phyloP scores from a whole-genome alignment of 2,888 invertebrate species.

The Amphipoea oculea region DNA sequence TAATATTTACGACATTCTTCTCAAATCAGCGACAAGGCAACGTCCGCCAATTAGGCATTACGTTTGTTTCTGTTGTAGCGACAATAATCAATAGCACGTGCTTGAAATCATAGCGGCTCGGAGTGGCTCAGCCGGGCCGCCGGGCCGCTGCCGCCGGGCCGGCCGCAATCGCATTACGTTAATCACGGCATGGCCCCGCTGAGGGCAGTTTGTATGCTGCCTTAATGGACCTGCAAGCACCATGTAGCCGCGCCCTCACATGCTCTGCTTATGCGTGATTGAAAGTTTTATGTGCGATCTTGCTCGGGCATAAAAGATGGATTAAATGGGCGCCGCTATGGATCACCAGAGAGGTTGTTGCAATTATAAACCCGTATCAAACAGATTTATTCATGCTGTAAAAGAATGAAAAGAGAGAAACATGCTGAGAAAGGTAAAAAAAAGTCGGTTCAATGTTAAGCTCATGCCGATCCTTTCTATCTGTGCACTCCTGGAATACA shows the following conservation, averaged over 20 bases:
- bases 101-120: conserved; percentile 71
- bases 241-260: conserved; percentile 59
- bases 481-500: conserved; percentile 33
- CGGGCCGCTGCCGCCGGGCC: conserved; percentile 18
- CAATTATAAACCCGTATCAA: conserved; percentile 26
- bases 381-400: neutral
- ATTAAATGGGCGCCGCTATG: conserved; percentile 36
- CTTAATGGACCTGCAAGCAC: conserved; percentile 71
- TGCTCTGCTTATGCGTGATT: conserved; percentile 54
- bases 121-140: conserved; percentile 59
- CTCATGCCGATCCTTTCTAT: conserved; percentile 19
- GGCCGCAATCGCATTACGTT: conserved; percentile 82
- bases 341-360: neutral
- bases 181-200: conserved; percentile 82
- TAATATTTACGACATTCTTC: conserved; percentile 13
- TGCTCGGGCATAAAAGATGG: conserved; percentile 27
- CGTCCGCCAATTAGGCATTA: conserved; percentile 56
- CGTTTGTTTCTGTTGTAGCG: conserved; percentile 64
- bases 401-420: no score
- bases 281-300: conserved; percentile 59
- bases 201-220: conserved; percentile 78
- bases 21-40: conserved; percentile 46
- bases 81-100: conserved; percentile 71
- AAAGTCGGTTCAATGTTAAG: conserved; percentile 23
- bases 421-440: conserved; percentile 14